Evolutionary conservation across 2,797 vertebrate genomes (phyloP).

Genomic region (Heliangelus exortis): DNA sequence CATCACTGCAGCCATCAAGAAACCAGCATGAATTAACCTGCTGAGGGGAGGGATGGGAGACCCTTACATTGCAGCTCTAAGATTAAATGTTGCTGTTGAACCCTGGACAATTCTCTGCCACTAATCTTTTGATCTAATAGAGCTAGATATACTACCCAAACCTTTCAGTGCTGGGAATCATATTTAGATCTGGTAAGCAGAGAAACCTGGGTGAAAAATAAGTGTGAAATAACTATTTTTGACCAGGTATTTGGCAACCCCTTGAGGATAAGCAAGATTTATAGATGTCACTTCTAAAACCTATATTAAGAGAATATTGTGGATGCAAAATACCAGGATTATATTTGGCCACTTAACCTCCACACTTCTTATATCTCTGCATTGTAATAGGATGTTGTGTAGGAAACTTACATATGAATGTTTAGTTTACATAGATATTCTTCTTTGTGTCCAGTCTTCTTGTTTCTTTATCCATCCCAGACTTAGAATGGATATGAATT

Average conservation of each 20-base stretch:
- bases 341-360: background rate
- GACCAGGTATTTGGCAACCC: background rate
- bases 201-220: background rate
- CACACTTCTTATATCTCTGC: background rate
- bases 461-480: background rate
- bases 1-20: background rate
- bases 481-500: background rate
- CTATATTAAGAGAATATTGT: background rate
- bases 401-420: background rate
- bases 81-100: slow-evolving; percentile 18
- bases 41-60: background rate
- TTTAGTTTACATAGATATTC: background rate
- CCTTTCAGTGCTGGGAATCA: background rate
- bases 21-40: background rate
- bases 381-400: background rate
- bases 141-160: background rate
- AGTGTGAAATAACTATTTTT: background rate
- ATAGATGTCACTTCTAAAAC: background rate
- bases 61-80: background rate
- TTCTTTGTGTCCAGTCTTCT: background rate
- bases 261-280: background rate
- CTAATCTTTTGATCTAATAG: background rate
- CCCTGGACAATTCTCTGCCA: background rate
- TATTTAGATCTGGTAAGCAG: background rate
- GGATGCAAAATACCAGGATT: background rate